These are phyloP conservation scores for Umimayanthus kanabou DNA, from an alignment of 92 coral and sea anemone genomes.

Conservation along the genomic window DNA sequence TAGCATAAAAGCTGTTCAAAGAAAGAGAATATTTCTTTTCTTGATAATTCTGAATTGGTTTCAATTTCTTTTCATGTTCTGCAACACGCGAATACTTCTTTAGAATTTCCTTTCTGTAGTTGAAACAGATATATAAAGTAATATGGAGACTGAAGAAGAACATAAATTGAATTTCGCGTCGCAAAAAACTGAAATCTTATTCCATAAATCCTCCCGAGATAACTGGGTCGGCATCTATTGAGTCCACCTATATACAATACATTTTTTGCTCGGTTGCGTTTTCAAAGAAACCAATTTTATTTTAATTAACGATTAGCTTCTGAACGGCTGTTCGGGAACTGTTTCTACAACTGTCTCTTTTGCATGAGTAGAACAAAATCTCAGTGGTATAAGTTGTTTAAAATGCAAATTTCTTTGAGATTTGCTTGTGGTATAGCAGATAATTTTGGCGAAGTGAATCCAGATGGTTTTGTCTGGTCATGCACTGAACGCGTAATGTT, in stretches of 20 bases:
- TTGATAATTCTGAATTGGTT: background rate
- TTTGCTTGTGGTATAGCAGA: background rate
- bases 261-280: background rate
- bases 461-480: background rate
- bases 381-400: no score
- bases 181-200: no score
- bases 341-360: background rate
- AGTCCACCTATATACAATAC: no score
- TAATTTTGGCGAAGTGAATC: background rate
- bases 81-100: background rate
- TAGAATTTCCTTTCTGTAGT: background rate
- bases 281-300: background rate
- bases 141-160: background rate
- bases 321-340: background rate
- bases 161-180: background rate
- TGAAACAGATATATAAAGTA: background rate
- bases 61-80: no score
- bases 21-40: background rate
- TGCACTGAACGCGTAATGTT: no score
- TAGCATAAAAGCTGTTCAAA: background rate
- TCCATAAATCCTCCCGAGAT: background rate
- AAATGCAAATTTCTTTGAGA: background rate
- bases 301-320: background rate
- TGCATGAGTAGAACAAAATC: background rate
- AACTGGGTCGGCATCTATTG: background rate